Percentiles rank a stretch among this genome's conserved stretches.
Evolutionary conservation across 2,888 invertebrate genomes (phyloP).

Genomic region (Cephonodes hylas): DNA sequence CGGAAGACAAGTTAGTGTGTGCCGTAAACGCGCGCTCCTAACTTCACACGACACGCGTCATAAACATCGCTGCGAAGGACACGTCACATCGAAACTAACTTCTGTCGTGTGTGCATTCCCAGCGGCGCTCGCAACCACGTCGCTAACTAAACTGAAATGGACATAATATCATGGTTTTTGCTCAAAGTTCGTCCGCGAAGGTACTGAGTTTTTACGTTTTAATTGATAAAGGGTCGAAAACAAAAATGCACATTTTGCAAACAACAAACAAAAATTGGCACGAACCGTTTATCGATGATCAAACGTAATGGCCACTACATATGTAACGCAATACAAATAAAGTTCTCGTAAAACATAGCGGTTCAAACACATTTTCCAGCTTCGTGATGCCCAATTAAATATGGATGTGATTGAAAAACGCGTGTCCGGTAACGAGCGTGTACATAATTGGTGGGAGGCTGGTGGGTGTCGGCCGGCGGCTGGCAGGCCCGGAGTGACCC

Average conservation of each 20-base stretch:
- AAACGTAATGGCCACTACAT: conserved; percentile 20
- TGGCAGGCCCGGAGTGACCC: conserved; percentile 76
- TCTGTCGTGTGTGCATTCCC: not conserved
- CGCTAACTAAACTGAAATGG: not conserved
- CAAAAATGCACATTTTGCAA: not conserved
- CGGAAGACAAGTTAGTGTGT: conserved; percentile 46
- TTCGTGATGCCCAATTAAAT: conserved; percentile 80
- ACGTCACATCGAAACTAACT: not conserved
- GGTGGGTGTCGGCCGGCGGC: conserved; percentile 18
- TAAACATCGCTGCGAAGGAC: not conserved
- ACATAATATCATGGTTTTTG: too few relatives aligned
- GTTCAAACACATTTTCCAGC: conserved; percentile 76
- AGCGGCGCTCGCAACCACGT: not conserved
- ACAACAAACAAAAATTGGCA: not conserved
- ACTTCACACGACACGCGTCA: conserved; percentile 8
- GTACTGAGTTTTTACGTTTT: too few relatives aligned
- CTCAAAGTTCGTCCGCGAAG: not conserved
- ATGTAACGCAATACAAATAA: conserved; percentile 52
- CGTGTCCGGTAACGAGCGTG: conserved; percentile 82
- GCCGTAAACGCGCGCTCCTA: conserved; percentile 28
- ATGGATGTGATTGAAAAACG: conserved; percentile 82
- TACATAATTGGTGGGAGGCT: conserved; percentile 79
- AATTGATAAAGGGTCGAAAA: not conserved
- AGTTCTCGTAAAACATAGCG: conserved; percentile 68
- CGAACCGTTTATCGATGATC: conserved; percentile 20